phyloP scores from a whole-genome alignment of 1,140 invertebrate genomes.

The Bombus huntii region DNA sequence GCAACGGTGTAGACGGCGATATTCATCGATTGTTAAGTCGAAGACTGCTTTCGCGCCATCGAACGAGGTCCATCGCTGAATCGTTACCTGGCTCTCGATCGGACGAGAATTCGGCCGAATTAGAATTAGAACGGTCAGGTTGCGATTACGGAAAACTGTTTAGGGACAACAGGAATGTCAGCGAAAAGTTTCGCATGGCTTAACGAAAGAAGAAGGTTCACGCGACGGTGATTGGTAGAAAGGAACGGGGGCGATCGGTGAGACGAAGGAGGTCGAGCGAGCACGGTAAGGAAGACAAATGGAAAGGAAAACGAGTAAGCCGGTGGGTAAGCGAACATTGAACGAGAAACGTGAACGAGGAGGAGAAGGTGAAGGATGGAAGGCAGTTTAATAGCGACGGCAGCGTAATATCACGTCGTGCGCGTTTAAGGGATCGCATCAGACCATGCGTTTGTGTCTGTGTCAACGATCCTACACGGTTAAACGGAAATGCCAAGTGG shows the following conservation, averaged over 20 bases:
- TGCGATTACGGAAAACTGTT: neutral
- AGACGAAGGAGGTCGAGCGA: neutral
- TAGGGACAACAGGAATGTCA: too few species aligned
- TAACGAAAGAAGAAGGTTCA: neutral
- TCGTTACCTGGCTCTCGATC: neutral
- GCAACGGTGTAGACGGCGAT: too few species aligned
- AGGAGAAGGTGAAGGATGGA: neutral
- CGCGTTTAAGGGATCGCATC: conserved; percentile 50
- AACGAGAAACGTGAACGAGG: neutral
- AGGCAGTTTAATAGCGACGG: conserved; percentile 34
- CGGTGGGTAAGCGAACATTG: neutral
- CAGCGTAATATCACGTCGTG: conserved; percentile 52
- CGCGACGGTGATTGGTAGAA: neutral
- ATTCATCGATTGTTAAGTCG: too few species aligned
- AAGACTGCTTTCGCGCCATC: too few species aligned
- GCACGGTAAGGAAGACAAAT: neutral
- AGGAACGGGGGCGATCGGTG: neutral
- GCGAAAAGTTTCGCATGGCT: neutral
- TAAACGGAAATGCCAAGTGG: conserved; percentile 57
- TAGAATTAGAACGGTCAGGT: neutral
- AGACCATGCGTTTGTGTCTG: conserved; percentile 45
- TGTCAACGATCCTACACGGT: conserved; percentile 56
- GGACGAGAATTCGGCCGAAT: neutral
- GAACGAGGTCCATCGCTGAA: neutral
- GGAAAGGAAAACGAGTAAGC: neutral